Percentiles rank a stretch among this genome's conserved stretches.
Conservation (phyloP, 2,113 vertebrate species). For the Oostethus manadensis region DNA sequence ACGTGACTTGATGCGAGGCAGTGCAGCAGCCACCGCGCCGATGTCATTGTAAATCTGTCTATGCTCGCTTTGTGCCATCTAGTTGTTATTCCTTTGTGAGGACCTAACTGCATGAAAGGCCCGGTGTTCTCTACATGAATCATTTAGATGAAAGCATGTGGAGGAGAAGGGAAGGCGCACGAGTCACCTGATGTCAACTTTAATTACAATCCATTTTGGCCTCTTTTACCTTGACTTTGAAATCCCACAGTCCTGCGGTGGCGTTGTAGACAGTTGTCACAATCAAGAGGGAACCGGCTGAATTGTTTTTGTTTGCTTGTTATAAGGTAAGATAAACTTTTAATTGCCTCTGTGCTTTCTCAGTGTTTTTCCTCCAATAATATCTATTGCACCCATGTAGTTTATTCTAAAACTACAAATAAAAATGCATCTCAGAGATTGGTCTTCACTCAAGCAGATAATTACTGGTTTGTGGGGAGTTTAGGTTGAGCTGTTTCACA, state of each 20-base stretch:
- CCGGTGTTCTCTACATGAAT: slow-evolving; percentile 66
- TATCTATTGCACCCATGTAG: background rate
- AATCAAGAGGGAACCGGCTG: slow-evolving; percentile 61
- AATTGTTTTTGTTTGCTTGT: slow-evolving; percentile 35
- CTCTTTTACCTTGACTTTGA: slow-evolving; percentile 68
- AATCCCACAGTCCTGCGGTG: slow-evolving; percentile 62
- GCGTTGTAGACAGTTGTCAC: slow-evolving; percentile 50
- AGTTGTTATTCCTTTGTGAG: slow-evolving; percentile 64
- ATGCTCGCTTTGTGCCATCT: slow-evolving; percentile 59
- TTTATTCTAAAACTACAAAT: slow-evolving; percentile 6
- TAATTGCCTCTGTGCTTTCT: slow-evolving; percentile 1
- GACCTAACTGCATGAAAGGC: slow-evolving; percentile 59
- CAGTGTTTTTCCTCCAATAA: background rate
- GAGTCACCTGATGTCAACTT: slow-evolving; percentile 71
- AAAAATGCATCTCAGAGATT: slow-evolving; percentile 16
- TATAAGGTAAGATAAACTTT: slow-evolving; percentile 9
- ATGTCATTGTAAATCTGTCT: slow-evolving; percentile 59
- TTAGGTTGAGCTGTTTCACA: slow-evolving; percentile 32
- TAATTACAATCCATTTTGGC: slow-evolving; percentile 72
- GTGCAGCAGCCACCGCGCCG: slow-evolving; percentile 45
- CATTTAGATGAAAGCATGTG: slow-evolving; percentile 70
- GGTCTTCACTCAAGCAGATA: slow-evolving; percentile 26
- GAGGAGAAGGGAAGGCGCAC: slow-evolving; percentile 42
- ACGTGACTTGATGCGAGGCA: slow-evolving; percentile 49
- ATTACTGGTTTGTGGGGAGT: slow-evolving; percentile 20